Percentiles rank a stretch among this genome's conserved stretches.
These are phyloP conservation scores for Caprella mutica DNA, from an alignment of 2,888 invertebrate species.

Conservation along the genomic window DNA sequence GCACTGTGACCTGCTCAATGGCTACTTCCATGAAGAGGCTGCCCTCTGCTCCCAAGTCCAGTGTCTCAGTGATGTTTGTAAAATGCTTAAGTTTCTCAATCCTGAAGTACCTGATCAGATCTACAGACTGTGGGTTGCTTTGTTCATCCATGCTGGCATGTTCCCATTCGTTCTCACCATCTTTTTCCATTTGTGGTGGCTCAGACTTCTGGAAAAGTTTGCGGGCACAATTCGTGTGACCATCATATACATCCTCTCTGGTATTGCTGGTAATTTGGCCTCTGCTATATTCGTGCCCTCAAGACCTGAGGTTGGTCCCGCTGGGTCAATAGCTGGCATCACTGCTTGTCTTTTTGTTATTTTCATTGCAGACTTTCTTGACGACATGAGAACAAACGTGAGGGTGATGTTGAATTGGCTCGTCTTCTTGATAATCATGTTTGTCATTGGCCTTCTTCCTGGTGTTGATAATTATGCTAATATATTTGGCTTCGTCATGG, in stretches of 20 bases:
- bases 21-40: slow-evolving; percentile 89
- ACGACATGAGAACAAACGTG: slow-evolving; percentile 39
- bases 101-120: slow-evolving; percentile 89
- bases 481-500: slow-evolving; percentile 10
- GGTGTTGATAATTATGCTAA: slow-evolving; percentile 7
- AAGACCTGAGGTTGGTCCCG: slow-evolving; percentile 93
- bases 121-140: slow-evolving; percentile 87
- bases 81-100: slow-evolving; percentile 90
- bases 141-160: slow-evolving; percentile 87
- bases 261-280: slow-evolving; percentile 59
- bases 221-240: slow-evolving; percentile 84
- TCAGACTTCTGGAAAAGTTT: slow-evolving; percentile 90
- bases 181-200: slow-evolving; percentile 79
- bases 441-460: not conserved
- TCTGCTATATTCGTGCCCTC: slow-evolving; percentile 58
- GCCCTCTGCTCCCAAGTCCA: slow-evolving; percentile 80
- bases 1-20: slow-evolving; percentile 86
- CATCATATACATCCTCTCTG: slow-evolving; percentile 84
- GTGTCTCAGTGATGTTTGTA: slow-evolving; percentile 80
- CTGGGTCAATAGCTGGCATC: slow-evolving; percentile 90
- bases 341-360: slow-evolving; percentile 87
- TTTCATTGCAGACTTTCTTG: slow-evolving; percentile 80
- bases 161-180: slow-evolving; percentile 41
- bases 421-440: not conserved
- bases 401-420: not conserved